Percentiles rank a stretch among this genome's conserved stretches.
phyloP scores from a whole-genome alignment of 2,113 vertebrate species.

The Chionodraco myersi region DNA sequence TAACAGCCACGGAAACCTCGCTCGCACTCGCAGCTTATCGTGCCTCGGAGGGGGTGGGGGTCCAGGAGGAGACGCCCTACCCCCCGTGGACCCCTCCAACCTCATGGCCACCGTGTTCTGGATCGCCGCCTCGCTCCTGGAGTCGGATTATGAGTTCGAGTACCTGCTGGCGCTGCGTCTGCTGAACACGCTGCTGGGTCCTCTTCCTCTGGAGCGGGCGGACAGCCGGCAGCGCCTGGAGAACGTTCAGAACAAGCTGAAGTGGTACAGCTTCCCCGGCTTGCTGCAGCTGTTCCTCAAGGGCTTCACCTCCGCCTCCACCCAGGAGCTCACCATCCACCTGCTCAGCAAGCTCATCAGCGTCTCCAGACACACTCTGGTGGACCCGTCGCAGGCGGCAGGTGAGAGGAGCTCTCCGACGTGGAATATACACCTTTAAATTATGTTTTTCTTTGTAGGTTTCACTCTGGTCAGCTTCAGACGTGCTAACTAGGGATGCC shows the following conservation, averaged over 20 bases:
- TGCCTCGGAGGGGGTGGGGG: constrained; percentile 87
- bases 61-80: constrained; percentile 77
- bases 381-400: constrained; percentile 94
- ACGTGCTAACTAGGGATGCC: too few species aligned
- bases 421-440: too few species aligned
- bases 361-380: constrained; percentile 90
- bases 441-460: too few species aligned
- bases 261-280: constrained; percentile 97
- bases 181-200: constrained; percentile 94
- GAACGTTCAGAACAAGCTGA: constrained; percentile 91
- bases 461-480: too few species aligned
- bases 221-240: constrained; percentile 96
- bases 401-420: constrained; percentile 77
- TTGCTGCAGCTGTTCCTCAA: constrained; percentile 98
- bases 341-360: constrained; percentile 97
- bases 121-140: constrained; percentile 94
- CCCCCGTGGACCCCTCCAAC: constrained; percentile 92
- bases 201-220: constrained; percentile 92
- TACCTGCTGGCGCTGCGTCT: constrained; percentile 96
- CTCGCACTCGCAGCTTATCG: constrained; percentile 96
- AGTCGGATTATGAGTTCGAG: constrained; percentile 99
- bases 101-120: constrained; percentile 98
- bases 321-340: constrained; percentile 98
- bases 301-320: constrained; percentile 96
- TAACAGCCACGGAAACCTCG: constrained; percentile 91